These are phyloP conservation scores for Alauda arvensis DNA, from an alignment of 2,797 vertebrate genomes.

Conservation along the genomic window DNA sequence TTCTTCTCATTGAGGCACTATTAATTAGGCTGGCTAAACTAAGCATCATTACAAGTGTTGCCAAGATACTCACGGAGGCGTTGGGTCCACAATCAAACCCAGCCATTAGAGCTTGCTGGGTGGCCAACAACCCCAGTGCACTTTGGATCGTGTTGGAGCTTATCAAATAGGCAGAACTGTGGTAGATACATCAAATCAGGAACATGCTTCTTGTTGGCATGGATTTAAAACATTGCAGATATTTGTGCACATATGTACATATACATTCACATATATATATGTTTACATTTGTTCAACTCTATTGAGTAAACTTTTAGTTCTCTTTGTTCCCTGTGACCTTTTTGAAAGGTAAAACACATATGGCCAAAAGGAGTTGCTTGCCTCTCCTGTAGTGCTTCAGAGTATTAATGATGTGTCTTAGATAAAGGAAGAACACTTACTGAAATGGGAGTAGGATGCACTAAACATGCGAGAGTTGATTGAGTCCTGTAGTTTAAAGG, in stretches of 20 bases:
- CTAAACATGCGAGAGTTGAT: neutral
- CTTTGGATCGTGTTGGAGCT: neutral
- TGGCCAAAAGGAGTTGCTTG: neutral
- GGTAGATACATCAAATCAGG: neutral
- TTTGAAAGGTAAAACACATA: neutral
- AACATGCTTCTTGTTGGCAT: neutral
- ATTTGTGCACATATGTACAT: neutral
- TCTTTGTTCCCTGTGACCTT: neutral
- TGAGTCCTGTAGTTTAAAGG: neutral
- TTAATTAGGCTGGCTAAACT: constrained; percentile 47
- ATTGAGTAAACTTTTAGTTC: neutral
- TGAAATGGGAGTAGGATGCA: neutral
- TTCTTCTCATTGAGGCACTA: constrained; percentile 11
- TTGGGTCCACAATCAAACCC: constrained; percentile 13
- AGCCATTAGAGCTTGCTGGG: neutral
- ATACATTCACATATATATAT: no score
- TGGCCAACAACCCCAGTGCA: neutral
- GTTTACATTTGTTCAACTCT: neutral
- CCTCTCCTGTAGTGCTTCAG: neutral
- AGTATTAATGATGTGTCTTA: neutral
- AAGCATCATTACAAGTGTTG: constrained; percentile 16
- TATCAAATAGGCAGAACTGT: neutral
- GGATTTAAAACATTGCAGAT: neutral
- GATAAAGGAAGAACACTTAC: neutral
- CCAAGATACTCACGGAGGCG: constrained; percentile 1